Evolutionary conservation across 2,888 invertebrate genomes (phyloP).

Genomic region (Sussaba pulchella): DNA sequence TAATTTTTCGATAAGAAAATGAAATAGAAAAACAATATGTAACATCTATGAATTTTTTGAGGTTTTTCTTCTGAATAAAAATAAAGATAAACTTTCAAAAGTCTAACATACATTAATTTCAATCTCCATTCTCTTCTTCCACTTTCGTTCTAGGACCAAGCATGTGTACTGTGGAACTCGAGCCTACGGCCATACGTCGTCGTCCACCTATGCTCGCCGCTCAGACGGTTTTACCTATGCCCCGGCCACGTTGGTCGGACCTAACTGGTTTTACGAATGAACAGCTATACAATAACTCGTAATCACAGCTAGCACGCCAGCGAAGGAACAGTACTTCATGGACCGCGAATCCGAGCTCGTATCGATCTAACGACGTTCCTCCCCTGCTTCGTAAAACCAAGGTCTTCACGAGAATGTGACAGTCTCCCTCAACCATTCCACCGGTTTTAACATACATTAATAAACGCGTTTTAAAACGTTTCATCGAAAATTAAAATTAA

Average conservation of each 20-base stretch:
- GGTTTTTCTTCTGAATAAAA: no score
- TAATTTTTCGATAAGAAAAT: no score
- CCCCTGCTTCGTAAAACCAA: not conserved
- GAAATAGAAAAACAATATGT: no score
- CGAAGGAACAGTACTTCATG: slow-evolving; percentile 60
- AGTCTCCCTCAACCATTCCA: not conserved
- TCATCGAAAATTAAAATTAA: not conserved
- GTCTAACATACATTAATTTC: no score
- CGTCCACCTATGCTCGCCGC: not conserved
- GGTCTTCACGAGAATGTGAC: not conserved
- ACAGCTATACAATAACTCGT: slow-evolving; percentile 37
- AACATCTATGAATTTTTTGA: no score
- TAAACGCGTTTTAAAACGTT: not conserved
- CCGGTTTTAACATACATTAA: not conserved
- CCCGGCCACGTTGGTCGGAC: not conserved
- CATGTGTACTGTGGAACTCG: not conserved
- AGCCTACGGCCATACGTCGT: not conserved
- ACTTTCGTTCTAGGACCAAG: no score
- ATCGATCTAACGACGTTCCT: slow-evolving; percentile 8
- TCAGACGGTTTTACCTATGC: not conserved
- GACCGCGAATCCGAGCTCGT: slow-evolving; percentile 57
- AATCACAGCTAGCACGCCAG: slow-evolving; percentile 22
- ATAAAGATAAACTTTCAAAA: no score
- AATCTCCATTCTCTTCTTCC: no score
- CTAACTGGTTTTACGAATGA: slow-evolving; percentile 79